Base-by-base conservation (phyloP, 2,113 vertebrate species). In the Noctilio leporinus region DNA sequence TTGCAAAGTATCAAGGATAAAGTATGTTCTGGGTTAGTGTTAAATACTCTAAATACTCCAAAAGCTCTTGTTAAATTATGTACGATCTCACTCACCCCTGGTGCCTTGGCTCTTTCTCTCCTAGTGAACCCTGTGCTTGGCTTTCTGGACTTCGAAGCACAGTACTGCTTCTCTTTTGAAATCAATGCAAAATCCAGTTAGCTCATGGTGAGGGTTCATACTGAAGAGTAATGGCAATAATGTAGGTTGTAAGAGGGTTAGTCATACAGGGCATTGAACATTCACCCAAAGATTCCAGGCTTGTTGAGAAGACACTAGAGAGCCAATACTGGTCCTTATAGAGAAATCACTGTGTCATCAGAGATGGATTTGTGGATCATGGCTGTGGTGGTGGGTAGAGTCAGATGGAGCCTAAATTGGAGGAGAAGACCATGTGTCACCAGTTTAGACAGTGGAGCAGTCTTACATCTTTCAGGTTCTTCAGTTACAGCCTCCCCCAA, bases 341-440 rank as follows among this genome's bases (percentile, higher is more conserved):
- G 43, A 69, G n/a, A 45, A 84, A 81, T 28, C 1, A 0, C 35
- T 73, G 2, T 12, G 3, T 72, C 22, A 24, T 81, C 49, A 75
- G 69, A 64, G 24, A 8, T 28, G 72, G 30, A 12, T 5, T 4
- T 7, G 11, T 24, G 7, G 22, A n/a, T 86, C 4, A 3, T 4
- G 20, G 4, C 24, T 24, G 2, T 40, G 24, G 2, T 4, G 26
- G 20, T 0, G 8, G 3, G 3, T 33, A 3, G 3, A n/a, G n/a
- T n/a, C n/a, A 20, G 19, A 15, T 1, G 4, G 30, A 14, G 5
- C 3, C 16, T 57, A 19, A n/a, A 38, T 53, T 40, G 57, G 2
- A 51, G 5, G 19, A 28, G 26, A 59, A 83, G 5, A 76, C 8
- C 10, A 47, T 40, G 1, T 40, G 0, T 33, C 40, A 53, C 14